Evolutionary conservation across 2,888 invertebrate species (phyloP).

Genomic region (Dastarcus helophoroides): DNA sequence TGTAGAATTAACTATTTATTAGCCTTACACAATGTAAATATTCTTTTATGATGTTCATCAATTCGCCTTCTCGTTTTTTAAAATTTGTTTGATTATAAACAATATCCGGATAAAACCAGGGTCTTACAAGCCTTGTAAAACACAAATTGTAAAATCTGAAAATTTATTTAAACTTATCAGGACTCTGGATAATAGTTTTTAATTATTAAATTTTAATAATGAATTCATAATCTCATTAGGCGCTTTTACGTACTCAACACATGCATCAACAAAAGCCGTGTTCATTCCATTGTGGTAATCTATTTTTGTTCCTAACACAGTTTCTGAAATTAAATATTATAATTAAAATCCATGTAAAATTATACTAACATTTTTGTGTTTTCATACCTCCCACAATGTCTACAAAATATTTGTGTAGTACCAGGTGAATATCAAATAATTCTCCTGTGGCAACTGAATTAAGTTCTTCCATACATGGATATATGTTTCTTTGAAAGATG

Average conservation of each 20-base stretch:
- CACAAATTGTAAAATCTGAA: slow-evolving; percentile 18
- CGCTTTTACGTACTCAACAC: slow-evolving; percentile 15
- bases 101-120: slow-evolving; percentile 16
- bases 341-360: no score
- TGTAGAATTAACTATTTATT: slow-evolving; percentile 1
- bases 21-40: slow-evolving; percentile 1
- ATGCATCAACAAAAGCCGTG: slow-evolving; percentile 13
- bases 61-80: slow-evolving; percentile 4
- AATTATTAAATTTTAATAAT: no score
- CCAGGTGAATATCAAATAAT: slow-evolving; percentile 15
- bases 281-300: slow-evolving; percentile 12
- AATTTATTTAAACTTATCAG: slow-evolving; percentile 3
- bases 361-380: no score
- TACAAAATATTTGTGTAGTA: slow-evolving; percentile 17
- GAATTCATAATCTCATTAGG: no score
- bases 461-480: slow-evolving; percentile 17
- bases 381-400: slow-evolving; percentile 19
- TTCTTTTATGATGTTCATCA: background rate
- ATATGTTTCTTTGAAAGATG: slow-evolving; percentile 14
- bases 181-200: slow-evolving; percentile 3
- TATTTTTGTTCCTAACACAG: slow-evolving; percentile 15
- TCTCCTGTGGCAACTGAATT: slow-evolving; percentile 13
- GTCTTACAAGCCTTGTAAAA: slow-evolving; percentile 19
- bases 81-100: slow-evolving; percentile 8
- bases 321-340: no score